Conservation (phyloP, 1,140 invertebrate genomes). For the Scaptomyza pallida region DNA sequence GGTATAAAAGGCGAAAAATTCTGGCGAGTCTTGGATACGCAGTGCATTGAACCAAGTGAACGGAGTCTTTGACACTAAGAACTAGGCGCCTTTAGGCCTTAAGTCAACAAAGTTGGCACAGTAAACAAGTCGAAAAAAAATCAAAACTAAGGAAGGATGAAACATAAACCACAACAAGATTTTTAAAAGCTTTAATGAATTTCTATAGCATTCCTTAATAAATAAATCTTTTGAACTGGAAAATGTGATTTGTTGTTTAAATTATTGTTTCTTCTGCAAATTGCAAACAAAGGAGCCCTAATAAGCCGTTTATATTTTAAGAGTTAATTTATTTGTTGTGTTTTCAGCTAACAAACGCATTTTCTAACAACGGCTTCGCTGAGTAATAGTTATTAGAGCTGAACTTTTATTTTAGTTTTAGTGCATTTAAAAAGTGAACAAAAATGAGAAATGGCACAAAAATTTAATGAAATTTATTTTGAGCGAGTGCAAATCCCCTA, state of each 20-base stretch:
- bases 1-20: conserved; percentile 17
- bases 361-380: not conserved
- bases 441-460: conserved; percentile 35
- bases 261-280: no score
- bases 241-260: no score
- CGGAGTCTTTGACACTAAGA: not conserved
- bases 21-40: not conserved
- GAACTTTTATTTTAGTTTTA: conserved; percentile 10
- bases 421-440: conserved; percentile 38
- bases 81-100: conserved; percentile 26
- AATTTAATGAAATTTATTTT: conserved; percentile 58
- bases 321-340: no score
- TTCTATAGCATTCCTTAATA: no score
- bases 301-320: no score
- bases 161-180: no score
- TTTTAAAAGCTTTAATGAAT: no score
- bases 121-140: no score
- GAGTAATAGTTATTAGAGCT: conserved; percentile 5
- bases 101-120: conserved; percentile 58
- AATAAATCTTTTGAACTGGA: no score
- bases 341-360: not conserved
- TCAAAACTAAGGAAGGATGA: no score
- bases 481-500: conserved; percentile 16
- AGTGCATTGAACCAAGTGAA: conserved; percentile 9
- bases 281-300: no score